Base-by-base conservation (phyloP, 2,888 invertebrate genomes). In the Aricia artaxerxes region DNA sequence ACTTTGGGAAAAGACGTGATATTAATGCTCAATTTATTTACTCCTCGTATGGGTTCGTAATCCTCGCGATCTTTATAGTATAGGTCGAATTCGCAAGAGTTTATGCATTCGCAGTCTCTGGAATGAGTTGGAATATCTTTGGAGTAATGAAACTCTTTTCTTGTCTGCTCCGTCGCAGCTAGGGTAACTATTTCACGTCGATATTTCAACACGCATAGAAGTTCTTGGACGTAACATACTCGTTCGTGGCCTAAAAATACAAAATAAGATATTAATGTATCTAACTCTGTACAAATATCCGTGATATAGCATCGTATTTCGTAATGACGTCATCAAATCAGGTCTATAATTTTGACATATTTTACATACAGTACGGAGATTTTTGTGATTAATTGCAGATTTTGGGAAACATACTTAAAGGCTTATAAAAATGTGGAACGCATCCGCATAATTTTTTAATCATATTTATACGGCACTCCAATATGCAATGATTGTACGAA, bases 391-490 rank as follows among this genome's bases (percentile, higher is more conserved):
- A 57, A 57, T 16, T 16, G 5, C 16, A 16, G 5, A n/a, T 60
- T 60, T n/a, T 7, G 24, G 6, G 9, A 60, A 16, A 85, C 93
- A 91, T 89, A 96, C 97, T 94, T 81, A 95, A 87, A 82, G 95
- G 95, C 82, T 96, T 95, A 85, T 97, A 97, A 85, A 97, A 97
- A 88, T 97, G 97, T 0, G 97, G 97, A 78, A 96, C 90, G 87
- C 97, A 97, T 0, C 95, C 95, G 85, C 97, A 97, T 24, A 96
- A 86, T 79, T 92, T 93, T 60, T 95, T 86, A 13, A 97, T 95
- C 83, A 96, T 90, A 80, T 89, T 91, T 82, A 96, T 96, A 83
- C 97, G 95, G 83, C 97, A 97, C 85, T 97, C 97, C 85, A 96
- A 92, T 79, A 96, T 88, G 85, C 97, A 97, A 81, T 97, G 92